phyloP scores from a whole-genome alignment of 2,113 vertebrate species.

The Oenanthe oenanthe region DNA sequence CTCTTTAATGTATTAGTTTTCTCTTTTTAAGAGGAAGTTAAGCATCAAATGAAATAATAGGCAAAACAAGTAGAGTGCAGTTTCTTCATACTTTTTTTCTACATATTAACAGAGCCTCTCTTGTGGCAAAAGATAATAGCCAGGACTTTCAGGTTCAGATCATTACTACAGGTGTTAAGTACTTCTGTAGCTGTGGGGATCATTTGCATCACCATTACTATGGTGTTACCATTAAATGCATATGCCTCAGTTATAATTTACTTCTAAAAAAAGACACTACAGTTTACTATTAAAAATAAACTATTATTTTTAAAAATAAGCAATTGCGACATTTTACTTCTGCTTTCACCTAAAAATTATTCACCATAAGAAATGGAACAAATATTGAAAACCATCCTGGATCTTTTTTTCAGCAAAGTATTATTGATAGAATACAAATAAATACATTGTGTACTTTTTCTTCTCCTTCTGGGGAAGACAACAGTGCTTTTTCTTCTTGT shows the following conservation, averaged over 20 bases:
- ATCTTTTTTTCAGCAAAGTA: slow-evolving; percentile 51
- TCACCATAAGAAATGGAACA: neutral
- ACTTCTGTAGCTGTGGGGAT: neutral
- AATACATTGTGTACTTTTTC: slow-evolving; percentile 96
- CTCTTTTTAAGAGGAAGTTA: neutral
- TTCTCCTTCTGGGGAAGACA: slow-evolving; percentile 98
- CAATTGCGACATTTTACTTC: neutral
- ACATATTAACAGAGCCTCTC: neutral
- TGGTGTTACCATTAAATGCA: neutral
- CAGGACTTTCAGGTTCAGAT: neutral
- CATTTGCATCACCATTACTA: neutral
- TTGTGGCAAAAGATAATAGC: neutral
- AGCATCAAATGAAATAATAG: neutral
- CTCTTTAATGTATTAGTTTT: neutral
- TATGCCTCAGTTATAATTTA: neutral
- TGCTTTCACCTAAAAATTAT: neutral
- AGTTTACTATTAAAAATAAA: neutral
- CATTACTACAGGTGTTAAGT: neutral
- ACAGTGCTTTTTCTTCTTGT: slow-evolving; percentile 94
- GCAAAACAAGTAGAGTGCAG: neutral
- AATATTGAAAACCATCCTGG: neutral
- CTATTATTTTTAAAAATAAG: neutral
- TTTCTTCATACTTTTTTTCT: neutral
- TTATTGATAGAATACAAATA: slow-evolving; percentile 75
- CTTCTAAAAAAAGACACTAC: neutral